Evolutionary conservation across 2,888 invertebrate species (phyloP), one percentile per base, ranked within the genome.

Genomic region (Mythimna pallens): DNA sequence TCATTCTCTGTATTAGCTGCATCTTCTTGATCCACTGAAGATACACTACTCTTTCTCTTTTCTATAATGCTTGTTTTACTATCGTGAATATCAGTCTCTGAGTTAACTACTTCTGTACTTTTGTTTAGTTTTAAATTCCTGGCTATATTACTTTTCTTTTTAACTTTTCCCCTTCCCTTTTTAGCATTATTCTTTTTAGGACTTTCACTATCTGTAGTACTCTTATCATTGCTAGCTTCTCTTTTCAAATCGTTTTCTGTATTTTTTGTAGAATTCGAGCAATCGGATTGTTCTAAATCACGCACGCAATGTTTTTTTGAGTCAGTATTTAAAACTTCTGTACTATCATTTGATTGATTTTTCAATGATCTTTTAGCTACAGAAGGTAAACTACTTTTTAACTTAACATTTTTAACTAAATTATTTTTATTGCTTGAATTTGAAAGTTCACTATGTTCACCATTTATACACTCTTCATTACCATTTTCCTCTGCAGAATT

Each of bases 41-140:
- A 95, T 22, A 96, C 92, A 90, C 95, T 95, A 76, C 94, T 96
- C 88, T 96, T 95, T 79, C 95, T 90, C 73, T 94, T 95, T 80
- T 95, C 93, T 84, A 94, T 93, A 88, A 95, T 94, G 92, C 91
- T 92, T 87, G 93, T 90, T 93, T 95, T 96, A 91, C 89, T 93
- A 88, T 94, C 93, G 73, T 92, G 93, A 87, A 90, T 93, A 76
- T 94, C 94, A 84, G 90, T 91, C 85, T 93, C 94, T 64, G 92
- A 91, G 80, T 92, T 94, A 73, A 90, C 86, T 81, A 91, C 80
- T 78, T 92, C 92, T 87, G 93, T 92, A 79, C 85, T 89, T 76
- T 90, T 89, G 80, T 92, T 92, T 73, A 90, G 81, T 81, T 93
- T 92, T 40, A 90, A 61, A 87, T 93, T 94, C 50, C 90, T 86